A percentile compares a stretch with the other conserved stretches of the same genome.
Evolutionary conservation across 2,113 vertebrate genomes (phyloP).

Genomic region (Chlorodrepanis virens): DNA sequence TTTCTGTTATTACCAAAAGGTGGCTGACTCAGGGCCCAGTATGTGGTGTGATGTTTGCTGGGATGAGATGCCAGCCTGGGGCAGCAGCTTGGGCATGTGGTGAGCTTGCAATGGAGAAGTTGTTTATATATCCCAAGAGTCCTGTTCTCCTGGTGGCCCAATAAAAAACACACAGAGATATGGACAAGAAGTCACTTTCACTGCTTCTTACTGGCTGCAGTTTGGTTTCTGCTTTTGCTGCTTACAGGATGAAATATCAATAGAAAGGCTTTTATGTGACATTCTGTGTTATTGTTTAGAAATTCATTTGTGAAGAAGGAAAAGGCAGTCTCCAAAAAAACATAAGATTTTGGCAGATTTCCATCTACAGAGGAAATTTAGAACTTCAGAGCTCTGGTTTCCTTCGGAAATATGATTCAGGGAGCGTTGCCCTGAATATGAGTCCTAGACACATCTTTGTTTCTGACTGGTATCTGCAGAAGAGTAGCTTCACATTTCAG

Average conservation of each 20-base stretch:
- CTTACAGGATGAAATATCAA: conserved; percentile 7
- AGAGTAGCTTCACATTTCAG: not conserved
- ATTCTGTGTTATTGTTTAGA: conserved; percentile 41
- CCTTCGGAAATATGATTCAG: conserved; percentile 43
- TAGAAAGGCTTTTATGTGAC: conserved; percentile 38
- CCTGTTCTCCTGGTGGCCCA: not conserved
- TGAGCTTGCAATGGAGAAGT: not conserved
- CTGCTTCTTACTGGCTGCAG: not conserved
- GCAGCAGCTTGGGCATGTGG: not conserved
- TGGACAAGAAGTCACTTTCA: not conserved
- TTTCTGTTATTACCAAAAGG: not conserved
- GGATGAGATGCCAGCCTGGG: not conserved
- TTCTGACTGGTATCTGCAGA: not conserved
- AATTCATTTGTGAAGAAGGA: conserved; percentile 44
- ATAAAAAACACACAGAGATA: not conserved
- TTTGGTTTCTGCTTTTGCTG: conserved; percentile 8
- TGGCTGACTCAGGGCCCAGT: not conserved
- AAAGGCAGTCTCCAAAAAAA: conserved; percentile 38
- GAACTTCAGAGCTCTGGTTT: conserved; percentile 1
- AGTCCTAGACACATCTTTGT: not conserved
- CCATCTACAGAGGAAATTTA: conserved; percentile 4
- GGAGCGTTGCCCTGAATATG: not conserved
- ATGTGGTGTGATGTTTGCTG: not conserved
- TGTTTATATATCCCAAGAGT: not conserved
- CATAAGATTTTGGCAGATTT: not conserved